phyloP scores from a whole-genome alignment of 1,140 invertebrate species.

The Doryteuthis pealeii region DNA sequence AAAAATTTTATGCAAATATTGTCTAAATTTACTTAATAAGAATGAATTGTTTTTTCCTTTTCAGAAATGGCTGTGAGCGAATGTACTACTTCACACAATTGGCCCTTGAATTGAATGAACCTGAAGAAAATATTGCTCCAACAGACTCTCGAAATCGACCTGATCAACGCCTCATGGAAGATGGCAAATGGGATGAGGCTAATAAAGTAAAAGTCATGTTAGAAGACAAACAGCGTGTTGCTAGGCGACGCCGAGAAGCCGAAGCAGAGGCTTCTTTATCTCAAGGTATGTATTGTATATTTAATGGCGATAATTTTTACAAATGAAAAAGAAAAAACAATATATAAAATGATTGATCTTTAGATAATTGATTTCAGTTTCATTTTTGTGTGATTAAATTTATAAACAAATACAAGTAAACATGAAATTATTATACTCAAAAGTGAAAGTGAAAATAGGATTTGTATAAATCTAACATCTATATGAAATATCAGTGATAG shows the following conservation, averaged over 20 bases:
- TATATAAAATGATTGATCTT: not conserved
- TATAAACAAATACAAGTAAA: too few species aligned
- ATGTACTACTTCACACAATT: constrained; percentile 91
- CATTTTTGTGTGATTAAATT: not conserved
- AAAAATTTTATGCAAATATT: too few species aligned
- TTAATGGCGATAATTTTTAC: too few species aligned
- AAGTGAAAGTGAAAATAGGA: too few species aligned
- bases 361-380: not conserved
- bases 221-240: constrained; percentile 87
- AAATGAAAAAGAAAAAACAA: too few species aligned
- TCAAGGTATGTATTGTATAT: constrained; percentile 65
- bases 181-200: constrained; percentile 93
- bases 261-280: constrained; percentile 78
- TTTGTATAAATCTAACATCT: too few species aligned
- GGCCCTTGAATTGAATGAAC: constrained; percentile 95
- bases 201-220: constrained; percentile 85
- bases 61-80: constrained; percentile 69
- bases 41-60: constrained; percentile 29
- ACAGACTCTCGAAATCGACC: constrained; percentile 92
- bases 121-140: constrained; percentile 87
- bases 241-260: constrained; percentile 67
- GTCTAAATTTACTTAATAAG: too few species aligned
- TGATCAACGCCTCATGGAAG: constrained; percentile 97
- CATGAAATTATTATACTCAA: too few species aligned
- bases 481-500: too few species aligned